Conservation (phyloP, 2,888 invertebrate genomes). For the Chymomyza amoena region DNA sequence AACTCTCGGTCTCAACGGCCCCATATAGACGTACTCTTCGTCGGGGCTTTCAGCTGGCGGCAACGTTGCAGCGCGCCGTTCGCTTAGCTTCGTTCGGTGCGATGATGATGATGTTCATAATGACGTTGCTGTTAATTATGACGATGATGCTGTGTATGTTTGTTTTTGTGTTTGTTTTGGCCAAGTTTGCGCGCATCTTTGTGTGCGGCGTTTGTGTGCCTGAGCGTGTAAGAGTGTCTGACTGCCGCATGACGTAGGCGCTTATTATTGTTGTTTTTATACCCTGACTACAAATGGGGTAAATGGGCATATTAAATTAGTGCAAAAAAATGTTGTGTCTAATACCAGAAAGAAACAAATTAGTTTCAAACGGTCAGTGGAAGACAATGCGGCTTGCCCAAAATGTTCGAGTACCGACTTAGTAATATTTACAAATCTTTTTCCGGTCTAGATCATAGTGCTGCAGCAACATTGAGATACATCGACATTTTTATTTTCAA, state of each 20-base stretch:
- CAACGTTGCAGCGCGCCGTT: not conserved
- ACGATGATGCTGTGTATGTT: not conserved
- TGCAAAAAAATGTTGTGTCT: no score
- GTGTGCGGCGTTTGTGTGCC: not conserved
- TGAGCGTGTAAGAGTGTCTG: not conserved
- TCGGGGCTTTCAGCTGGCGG: not conserved
- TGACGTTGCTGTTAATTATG: not conserved
- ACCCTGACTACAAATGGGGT: no score
- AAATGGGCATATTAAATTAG: no score
- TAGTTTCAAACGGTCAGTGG: no score
- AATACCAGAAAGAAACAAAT: no score
- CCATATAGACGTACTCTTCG: not conserved
- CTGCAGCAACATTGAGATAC: no score
- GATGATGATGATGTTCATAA: not conserved
- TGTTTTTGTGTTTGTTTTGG: constrained; percentile 9
- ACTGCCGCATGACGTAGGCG: constrained; percentile 3
- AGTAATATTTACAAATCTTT: no score
- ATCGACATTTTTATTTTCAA: no score
- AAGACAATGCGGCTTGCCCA: no score
- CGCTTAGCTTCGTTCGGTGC: not conserved
- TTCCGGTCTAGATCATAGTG: no score
- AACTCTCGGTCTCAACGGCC: constrained; percentile 18
- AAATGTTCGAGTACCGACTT: no score
- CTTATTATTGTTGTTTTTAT: not conserved
- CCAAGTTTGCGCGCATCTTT: not conserved